phyloP scores from a whole-genome alignment of 2,888 invertebrate species.

The Drosophila demipolita region DNA sequence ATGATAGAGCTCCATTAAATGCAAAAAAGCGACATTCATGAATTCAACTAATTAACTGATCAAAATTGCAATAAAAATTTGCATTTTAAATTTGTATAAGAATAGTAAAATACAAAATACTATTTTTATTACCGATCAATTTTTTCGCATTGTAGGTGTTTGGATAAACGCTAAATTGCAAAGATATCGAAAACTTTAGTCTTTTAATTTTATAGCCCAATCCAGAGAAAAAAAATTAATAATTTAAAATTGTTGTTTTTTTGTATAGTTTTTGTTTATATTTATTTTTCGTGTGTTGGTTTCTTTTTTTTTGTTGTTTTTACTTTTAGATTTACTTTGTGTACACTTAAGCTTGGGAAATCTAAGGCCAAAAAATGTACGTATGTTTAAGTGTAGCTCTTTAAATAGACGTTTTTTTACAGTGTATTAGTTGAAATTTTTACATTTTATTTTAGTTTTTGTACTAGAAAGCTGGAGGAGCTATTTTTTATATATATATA shows the following conservation, averaged over 20 bases:
- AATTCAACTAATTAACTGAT: constrained; percentile 59
- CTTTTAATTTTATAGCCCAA: background rate
- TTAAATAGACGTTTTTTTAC: constrained; percentile 49
- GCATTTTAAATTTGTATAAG: constrained; percentile 44
- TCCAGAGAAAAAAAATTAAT: constrained; percentile 3
- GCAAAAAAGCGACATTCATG: constrained; percentile 7
- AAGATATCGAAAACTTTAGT: background rate
- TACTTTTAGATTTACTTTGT: constrained; percentile 49
- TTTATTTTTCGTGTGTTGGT: constrained; percentile 60
- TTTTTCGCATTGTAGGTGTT: constrained; percentile 5
- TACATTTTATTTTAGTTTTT: constrained; percentile 50
- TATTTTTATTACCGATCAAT: background rate
- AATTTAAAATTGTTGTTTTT: constrained; percentile 7
- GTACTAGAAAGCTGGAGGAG: constrained; percentile 73
- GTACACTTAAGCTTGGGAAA: constrained; percentile 70
- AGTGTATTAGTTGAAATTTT: constrained; percentile 52
- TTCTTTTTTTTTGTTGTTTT: constrained; percentile 39
- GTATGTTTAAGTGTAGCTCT: constrained; percentile 65
- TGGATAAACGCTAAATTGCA: constrained; percentile 1
- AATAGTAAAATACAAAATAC: background rate
- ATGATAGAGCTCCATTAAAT: constrained; percentile 55
- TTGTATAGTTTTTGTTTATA: constrained; percentile 59
- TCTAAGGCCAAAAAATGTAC: constrained; percentile 78
- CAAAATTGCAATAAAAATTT: constrained; percentile 61
- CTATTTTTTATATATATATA: background rate